Evolutionary conservation across 2,797 vertebrate genomes (phyloP).

Genomic region (Chiroxiphia lanceolata): DNA sequence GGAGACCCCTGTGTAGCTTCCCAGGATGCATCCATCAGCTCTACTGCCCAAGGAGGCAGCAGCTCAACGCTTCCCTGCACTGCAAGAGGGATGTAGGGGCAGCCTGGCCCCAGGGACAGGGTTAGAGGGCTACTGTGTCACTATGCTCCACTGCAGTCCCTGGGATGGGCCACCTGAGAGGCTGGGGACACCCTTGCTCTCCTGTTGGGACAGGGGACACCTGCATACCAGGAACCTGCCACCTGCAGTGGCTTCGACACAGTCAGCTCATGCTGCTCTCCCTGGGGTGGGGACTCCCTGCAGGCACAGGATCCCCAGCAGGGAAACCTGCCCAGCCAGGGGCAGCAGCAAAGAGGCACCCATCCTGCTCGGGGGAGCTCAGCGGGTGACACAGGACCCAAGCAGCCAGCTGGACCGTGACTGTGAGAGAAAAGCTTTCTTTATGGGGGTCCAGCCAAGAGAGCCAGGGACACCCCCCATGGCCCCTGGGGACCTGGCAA

Average conservation of each 20-base stretch:
- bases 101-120: background rate
- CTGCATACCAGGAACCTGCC: background rate
- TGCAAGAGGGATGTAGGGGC: background rate
- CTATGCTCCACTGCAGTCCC: background rate
- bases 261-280: background rate
- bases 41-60: background rate
- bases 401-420: rapidly evolving
- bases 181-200: background rate
- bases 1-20: background rate
- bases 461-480: background rate
- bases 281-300: rapidly evolving
- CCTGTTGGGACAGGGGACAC: rapidly evolving
- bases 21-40: background rate
- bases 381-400: background rate
- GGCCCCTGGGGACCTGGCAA: background rate
- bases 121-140: background rate
- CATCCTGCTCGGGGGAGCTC: background rate
- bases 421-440: background rate
- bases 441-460: background rate
- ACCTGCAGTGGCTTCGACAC: background rate
- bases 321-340: background rate
- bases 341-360: background rate
- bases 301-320: background rate
- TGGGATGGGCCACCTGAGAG: background rate
- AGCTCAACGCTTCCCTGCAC: background rate